Evolutionary conservation across 2,888 invertebrate genomes (phyloP).

Genomic region (Agrochola litura): DNA sequence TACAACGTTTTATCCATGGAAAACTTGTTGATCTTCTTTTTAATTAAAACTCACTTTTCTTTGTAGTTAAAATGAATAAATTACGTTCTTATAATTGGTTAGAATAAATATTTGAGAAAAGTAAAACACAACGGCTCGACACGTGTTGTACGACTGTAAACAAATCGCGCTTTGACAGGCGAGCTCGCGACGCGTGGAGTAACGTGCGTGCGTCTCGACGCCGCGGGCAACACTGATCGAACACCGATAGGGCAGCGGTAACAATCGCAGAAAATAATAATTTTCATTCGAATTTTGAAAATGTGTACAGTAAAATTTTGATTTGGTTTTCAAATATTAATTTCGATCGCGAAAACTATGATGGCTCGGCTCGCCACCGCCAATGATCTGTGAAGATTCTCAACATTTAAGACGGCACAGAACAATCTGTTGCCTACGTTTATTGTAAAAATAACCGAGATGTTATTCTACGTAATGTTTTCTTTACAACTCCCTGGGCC

Average conservation of each 20-base stretch:
- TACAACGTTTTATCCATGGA: slow-evolving; percentile 43
- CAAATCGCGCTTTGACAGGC: slow-evolving; percentile 73
- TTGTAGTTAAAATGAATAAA: slow-evolving; percentile 26
- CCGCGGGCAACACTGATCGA: slow-evolving; percentile 83
- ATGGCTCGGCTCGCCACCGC: slow-evolving; percentile 14
- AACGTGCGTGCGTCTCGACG: slow-evolving; percentile 80
- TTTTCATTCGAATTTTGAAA: slow-evolving; percentile 54
- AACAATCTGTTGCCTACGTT: slow-evolving; percentile 21
- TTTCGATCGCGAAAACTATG: neutral
- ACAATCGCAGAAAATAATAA: slow-evolving; percentile 70
- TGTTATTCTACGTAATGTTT: slow-evolving; percentile 47
- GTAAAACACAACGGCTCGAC: slow-evolving; percentile 66
- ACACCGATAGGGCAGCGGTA: slow-evolving; percentile 78
- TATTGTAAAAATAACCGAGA: slow-evolving; percentile 29
- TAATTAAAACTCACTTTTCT: slow-evolving; percentile 56
- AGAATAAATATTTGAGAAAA: slow-evolving; percentile 47
- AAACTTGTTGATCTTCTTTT: slow-evolving; percentile 62
- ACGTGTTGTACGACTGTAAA: slow-evolving; percentile 78
- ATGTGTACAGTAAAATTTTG: neutral
- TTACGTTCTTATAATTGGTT: slow-evolving; percentile 19
- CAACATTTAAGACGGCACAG: slow-evolving; percentile 10
- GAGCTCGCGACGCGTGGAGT: slow-evolving; percentile 63
- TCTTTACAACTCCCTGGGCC: slow-evolving; percentile 26
- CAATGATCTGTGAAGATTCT: slow-evolving; percentile 28
- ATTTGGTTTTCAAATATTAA: slow-evolving; percentile 4